Conservation (phyloP, 2,888 invertebrate genomes). For the Lithophane leautieri region DNA sequence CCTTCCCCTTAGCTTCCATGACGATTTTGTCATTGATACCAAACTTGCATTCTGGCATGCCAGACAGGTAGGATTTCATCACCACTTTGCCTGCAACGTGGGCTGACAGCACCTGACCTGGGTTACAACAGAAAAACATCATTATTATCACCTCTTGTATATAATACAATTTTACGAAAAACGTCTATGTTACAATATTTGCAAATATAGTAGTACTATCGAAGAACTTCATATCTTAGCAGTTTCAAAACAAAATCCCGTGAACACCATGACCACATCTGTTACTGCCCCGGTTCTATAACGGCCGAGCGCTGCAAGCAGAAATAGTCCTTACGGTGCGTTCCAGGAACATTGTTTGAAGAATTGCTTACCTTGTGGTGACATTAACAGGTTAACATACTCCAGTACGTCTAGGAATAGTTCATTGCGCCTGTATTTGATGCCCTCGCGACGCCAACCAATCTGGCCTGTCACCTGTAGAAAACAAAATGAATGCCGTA, state of each 20-base stretch:
- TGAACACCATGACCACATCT: too few relatives aligned
- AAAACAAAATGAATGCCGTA: background rate
- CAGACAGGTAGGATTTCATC: slow-evolving; percentile 99
- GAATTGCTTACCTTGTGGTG: slow-evolving; percentile 95
- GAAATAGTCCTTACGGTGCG: too few relatives aligned
- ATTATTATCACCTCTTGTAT: background rate
- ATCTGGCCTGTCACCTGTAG: slow-evolving; percentile 97
- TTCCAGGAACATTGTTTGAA: too few relatives aligned
- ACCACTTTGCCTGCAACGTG: slow-evolving; percentile 99
- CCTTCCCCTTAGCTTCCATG: slow-evolving; percentile 98
- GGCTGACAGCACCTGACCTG: slow-evolving; percentile 99
- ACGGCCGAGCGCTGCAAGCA: too few relatives aligned
- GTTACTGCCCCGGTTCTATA: too few relatives aligned
- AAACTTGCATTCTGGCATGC: slow-evolving; percentile 99
- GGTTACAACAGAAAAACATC: slow-evolving; percentile 33
- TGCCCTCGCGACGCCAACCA: slow-evolving; percentile 99
- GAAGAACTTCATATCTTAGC: too few relatives aligned
- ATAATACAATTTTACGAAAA: background rate
- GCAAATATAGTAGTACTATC: too few relatives aligned
- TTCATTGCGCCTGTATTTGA: slow-evolving; percentile 99
- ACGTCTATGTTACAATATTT: background rate
- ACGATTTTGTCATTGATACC: slow-evolving; percentile 99
- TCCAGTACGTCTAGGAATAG: slow-evolving; percentile 99
- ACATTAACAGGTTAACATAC: slow-evolving; percentile 99
- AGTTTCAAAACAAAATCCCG: too few relatives aligned